Evolutionary conservation across 2,113 vertebrate genomes (phyloP), one percentile per base, ranked within the genome.

Genomic region (Rhineura floridana): DNA sequence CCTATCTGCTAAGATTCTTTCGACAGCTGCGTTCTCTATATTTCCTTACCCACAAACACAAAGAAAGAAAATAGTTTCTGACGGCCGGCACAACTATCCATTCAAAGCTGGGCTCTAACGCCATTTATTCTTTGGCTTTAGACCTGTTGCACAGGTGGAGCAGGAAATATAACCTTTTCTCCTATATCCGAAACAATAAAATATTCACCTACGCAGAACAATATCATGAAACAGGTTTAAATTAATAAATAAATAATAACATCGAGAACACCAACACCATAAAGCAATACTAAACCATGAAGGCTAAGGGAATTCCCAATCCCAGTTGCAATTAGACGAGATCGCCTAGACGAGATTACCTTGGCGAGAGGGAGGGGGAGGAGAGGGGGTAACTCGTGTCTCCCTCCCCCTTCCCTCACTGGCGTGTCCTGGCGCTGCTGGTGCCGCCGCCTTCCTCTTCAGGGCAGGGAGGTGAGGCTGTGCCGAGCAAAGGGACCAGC

Each of bases 141-240:
- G 79, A 88, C 87, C 72, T 83, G 87, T 88, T 88, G 87, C 81
- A 77, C 81, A 10, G 25, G 30, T 48, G 42, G 19, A 77, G 23
- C 84, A 65, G 42, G 59, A 67, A 36, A 33, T 19, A 21, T 17
- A 76, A 17, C 59, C 62, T 81, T 25, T 17, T 65, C 42, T 50
- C 33, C 33, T 2, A 6, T 30, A 62, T 42, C 63, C 39, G 25
- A 42, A 19, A 46, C 59, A 48, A n/a, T 1, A 9, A 48, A 36
- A 28, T 36, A 30, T 48, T 25, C 55, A 30, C 36, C 15, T 4
- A 7, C 39, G 21, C 9, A 83, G 46, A 23, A 10, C 8, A 19
- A 1, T 28, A 65, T 25, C 30, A n/a, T 25, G 72, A 46, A 63
- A 75, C 1, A 3, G 39, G 42, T 17, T 36, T 19, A n/a, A 59